Evolutionary conservation across 2,113 vertebrate genomes (phyloP).

Genomic region (Dendrocopos noguchii): DNA sequence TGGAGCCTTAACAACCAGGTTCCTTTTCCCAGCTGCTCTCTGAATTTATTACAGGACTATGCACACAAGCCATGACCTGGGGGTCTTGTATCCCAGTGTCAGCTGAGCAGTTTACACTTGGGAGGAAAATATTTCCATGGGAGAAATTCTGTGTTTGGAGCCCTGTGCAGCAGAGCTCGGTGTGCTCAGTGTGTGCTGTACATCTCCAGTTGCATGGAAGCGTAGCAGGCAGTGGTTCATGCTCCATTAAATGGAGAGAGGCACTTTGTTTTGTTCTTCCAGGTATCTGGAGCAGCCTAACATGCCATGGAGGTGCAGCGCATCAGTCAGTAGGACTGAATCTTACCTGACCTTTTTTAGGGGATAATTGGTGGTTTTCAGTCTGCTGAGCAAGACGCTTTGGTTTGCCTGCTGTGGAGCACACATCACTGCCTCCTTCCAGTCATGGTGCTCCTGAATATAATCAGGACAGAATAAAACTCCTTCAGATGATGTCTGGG

Average conservation of each 20-base stretch:
- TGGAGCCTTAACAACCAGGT: not conserved
- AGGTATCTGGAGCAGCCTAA: not conserved
- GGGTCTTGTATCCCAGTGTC: accelerated
- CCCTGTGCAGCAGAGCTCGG: not conserved
- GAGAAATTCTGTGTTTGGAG: not conserved
- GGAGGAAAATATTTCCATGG: not conserved
- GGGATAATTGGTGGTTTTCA: not conserved
- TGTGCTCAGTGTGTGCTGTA: not conserved
- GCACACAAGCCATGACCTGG: not conserved
- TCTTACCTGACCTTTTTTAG: not conserved
- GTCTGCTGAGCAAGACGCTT: not conserved
- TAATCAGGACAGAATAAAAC: not conserved
- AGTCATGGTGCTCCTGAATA: not conserved
- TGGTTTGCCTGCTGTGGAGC: not conserved
- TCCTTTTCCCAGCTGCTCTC: not conserved
- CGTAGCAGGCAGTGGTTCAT: not conserved
- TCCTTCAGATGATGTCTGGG: not conserved
- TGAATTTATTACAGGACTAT: not conserved
- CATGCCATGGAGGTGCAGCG: not conserved
- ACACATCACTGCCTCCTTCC: accelerated
- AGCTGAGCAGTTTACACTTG: not conserved
- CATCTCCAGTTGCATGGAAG: not conserved
- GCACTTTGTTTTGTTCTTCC: not conserved
- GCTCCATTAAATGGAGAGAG: not conserved
- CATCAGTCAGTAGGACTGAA: not conserved